Conservation (phyloP, 2,888 invertebrate genomes). For the Euplagia quadripunctaria region DNA sequence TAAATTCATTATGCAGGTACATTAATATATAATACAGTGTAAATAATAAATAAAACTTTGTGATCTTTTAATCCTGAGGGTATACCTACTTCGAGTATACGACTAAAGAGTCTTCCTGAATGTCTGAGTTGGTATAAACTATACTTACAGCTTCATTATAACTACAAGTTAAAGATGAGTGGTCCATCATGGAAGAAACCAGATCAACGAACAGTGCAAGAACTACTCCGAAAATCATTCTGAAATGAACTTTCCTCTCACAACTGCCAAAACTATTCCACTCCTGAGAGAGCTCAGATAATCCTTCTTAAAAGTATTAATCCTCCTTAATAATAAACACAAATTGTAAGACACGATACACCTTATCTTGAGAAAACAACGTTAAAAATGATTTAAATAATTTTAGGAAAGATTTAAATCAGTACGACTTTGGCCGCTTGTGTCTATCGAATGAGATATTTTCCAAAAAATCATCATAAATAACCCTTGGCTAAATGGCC, state of each 20-base stretch:
- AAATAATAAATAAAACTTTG: not conserved
- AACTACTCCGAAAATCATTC: not conserved
- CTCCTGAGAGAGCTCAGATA: not conserved
- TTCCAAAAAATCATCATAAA: not conserved
- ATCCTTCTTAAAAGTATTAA: not conserved
- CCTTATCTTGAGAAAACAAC: not conserved
- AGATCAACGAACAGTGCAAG: not conserved
- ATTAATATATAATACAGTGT: no score
- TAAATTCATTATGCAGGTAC: no score
- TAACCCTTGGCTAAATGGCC: not conserved
- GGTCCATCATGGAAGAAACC: not conserved
- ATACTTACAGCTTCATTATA: constrained; percentile 7
- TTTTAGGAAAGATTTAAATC: not conserved
- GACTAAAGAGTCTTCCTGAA: not conserved
- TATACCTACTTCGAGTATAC: not conserved
- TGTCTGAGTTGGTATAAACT: not conserved
- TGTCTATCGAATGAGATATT: not conserved
- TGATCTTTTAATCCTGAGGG: no score
- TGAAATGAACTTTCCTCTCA: not conserved
- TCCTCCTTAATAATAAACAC: not conserved
- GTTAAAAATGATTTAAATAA: not conserved
- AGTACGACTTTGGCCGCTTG: not conserved
- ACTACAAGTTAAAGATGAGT: not conserved
- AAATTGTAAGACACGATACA: not conserved
- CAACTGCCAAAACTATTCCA: not conserved